phyloP scores from a whole-genome alignment of 30 jellyfish, hydroid and myxozoan species.

The Pseudorhiza aurosa region DNA sequence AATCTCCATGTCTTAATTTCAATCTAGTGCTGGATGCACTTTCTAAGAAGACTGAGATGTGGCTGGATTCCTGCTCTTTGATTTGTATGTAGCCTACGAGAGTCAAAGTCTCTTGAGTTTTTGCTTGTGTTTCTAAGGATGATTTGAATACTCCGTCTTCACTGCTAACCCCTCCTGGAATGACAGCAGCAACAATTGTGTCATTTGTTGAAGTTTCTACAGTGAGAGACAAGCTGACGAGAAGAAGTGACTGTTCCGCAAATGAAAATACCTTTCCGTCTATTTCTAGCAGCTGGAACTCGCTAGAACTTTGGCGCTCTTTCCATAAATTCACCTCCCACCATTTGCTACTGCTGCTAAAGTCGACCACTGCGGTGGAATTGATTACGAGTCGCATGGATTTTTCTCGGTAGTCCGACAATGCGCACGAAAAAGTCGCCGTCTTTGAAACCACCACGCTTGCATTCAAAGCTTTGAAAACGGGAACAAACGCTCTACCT shows the following conservation, averaged over 20 bases:
- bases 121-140: background rate
- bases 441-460: conserved; percentile 20
- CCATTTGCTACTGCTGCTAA: background rate
- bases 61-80: conserved; percentile 15
- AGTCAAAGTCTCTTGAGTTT: background rate
- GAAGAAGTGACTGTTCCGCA: conserved; percentile 19
- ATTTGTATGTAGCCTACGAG: conserved; percentile 17
- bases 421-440: conserved; percentile 42
- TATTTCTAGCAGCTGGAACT: background rate
- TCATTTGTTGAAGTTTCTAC: background rate
- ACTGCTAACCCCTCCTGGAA: conserved; percentile 41
- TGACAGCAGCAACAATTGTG: conserved; percentile 18
- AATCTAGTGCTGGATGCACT: background rate
- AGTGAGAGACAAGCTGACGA: conserved; percentile 37
- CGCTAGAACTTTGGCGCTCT: conserved; percentile 3
- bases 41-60: conserved; percentile 25
- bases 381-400: background rate
- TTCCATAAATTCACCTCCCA: conserved; percentile 27
- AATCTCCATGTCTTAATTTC: background rate
- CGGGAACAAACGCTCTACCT: conserved; percentile 3
- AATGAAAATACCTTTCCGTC: conserved; percentile 49
- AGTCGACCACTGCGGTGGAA: background rate
- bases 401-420: background rate
- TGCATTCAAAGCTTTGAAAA: conserved; percentile 9
- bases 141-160: conserved; percentile 2